Conservation (phyloP, 1,140 invertebrate species). For the Matsumurasca onukii region DNA sequence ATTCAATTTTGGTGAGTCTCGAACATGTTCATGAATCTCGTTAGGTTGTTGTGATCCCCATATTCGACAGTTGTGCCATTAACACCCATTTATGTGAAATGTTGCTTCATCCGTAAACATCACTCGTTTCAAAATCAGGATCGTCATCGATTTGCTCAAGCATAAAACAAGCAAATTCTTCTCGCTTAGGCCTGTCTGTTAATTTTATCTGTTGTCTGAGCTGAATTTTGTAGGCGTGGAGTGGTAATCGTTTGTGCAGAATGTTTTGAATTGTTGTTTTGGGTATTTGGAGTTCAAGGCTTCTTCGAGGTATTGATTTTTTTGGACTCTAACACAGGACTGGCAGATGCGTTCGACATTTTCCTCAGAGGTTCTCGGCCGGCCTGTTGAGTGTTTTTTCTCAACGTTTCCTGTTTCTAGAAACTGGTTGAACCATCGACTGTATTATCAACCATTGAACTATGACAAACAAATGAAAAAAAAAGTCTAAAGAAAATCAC, state of each 20-base stretch:
- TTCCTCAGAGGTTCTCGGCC: too few species aligned
- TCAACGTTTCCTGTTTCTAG: too few species aligned
- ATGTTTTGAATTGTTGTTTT: too few species aligned
- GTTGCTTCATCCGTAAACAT: conserved; percentile 2
- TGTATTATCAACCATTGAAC: too few species aligned
- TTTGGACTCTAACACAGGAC: conserved; percentile 5
- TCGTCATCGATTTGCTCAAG: not conserved
- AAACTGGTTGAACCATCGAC: too few species aligned
- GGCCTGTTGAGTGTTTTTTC: too few species aligned
- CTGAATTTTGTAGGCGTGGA: conserved; percentile 5
- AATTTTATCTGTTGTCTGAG: not conserved
- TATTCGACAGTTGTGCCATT: not conserved
- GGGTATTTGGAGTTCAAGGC: too few species aligned
- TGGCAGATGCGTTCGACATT: too few species aligned
- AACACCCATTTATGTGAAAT: not conserved
- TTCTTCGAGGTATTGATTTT: conserved; percentile 2
- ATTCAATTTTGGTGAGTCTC: conserved; percentile 5
- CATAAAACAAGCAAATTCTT: conserved; percentile 6
- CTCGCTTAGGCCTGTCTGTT: too few species aligned
- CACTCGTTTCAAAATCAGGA: not conserved
- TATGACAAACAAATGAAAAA: too few species aligned
- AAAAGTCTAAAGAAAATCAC: too few species aligned
- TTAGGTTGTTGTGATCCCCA: conserved; percentile 1
- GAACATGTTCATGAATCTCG: conserved; percentile 5
- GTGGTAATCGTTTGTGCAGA: too few species aligned